These are phyloP conservation scores for Drosophila bunnanda DNA, from an alignment of 2,888 invertebrate genomes.

Conservation along the genomic window DNA sequence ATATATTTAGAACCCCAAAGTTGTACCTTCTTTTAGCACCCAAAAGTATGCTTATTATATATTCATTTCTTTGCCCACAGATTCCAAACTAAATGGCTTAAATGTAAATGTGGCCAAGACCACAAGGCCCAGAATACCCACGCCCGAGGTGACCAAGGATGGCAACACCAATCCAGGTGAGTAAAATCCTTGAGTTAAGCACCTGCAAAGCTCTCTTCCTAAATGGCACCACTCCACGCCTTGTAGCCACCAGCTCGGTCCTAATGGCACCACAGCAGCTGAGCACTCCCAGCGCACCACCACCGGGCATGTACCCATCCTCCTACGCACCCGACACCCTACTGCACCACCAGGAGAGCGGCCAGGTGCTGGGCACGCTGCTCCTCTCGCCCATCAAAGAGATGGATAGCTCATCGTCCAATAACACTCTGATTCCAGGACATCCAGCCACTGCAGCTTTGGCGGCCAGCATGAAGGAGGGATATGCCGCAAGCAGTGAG, in stretches of 20 bases:
- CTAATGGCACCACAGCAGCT: slow-evolving; percentile 89
- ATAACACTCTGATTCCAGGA: slow-evolving; percentile 90
- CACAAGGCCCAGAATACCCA: slow-evolving; percentile 92
- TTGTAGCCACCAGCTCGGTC: slow-evolving; percentile 85
- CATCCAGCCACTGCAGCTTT: slow-evolving; percentile 91
- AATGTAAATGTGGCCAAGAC: slow-evolving; percentile 86
- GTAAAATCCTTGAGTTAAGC: slow-evolving; percentile 23
- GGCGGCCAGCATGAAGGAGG: slow-evolving; percentile 86
- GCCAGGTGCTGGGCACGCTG: slow-evolving; percentile 90
- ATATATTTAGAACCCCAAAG: no score
- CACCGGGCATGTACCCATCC: slow-evolving; percentile 84
- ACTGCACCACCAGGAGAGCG: slow-evolving; percentile 85
- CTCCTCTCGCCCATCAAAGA: slow-evolving; percentile 94
- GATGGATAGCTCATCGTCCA: slow-evolving; percentile 90
- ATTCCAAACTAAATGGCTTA: slow-evolving; percentile 88
- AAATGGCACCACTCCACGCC: slow-evolving; percentile 65
- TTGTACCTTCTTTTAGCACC: background rate
- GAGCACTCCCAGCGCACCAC: slow-evolving; percentile 85
- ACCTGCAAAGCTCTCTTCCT: slow-evolving; percentile 30
- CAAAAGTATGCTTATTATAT: slow-evolving; percentile 9
- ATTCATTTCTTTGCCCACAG: slow-evolving; percentile 80
- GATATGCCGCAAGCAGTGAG: slow-evolving; percentile 67
- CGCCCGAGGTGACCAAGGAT: slow-evolving; percentile 94
- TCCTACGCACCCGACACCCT: slow-evolving; percentile 75
- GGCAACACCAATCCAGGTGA: slow-evolving; percentile 83